phyloP scores from a whole-genome alignment of 1,140 invertebrate genomes.

The Pristionchus pacificus region DNA sequence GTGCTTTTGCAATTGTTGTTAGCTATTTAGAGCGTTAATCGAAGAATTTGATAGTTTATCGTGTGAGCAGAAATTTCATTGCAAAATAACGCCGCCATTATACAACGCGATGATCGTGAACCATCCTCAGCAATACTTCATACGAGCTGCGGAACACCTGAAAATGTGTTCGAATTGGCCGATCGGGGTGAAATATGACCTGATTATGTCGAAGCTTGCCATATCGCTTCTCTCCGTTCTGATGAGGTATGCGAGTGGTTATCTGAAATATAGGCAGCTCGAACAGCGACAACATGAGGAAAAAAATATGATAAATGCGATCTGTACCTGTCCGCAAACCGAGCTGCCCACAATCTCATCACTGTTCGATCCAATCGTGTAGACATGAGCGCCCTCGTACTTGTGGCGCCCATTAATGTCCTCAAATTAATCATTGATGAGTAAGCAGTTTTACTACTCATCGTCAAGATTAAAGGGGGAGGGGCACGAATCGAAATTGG shows the following conservation, averaged over 20 bases:
- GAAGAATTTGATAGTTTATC: no score
- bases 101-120: constrained; percentile 41
- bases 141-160: constrained; percentile 51
- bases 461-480: no score
- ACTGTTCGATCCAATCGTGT: constrained; percentile 45
- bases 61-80: no score
- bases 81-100: no score
- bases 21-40: no score
- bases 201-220: constrained; percentile 50
- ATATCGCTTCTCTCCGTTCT: constrained; percentile 48
- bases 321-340: constrained; percentile 45
- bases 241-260: constrained; percentile 46
- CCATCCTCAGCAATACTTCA: constrained; percentile 43
- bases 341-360: constrained; percentile 49
- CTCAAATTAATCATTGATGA: constrained; percentile 20
- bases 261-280: constrained; percentile 33
- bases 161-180: no score
- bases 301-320: neutral
- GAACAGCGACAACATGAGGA: neutral
- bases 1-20: no score
- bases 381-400: constrained; percentile 51
- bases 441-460: no score
- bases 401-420: constrained; percentile 46
- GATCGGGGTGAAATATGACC: no score
- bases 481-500: no score